phyloP scores from a whole-genome alignment of 1,140 invertebrate species.

The Tetramorium alpestre region DNA sequence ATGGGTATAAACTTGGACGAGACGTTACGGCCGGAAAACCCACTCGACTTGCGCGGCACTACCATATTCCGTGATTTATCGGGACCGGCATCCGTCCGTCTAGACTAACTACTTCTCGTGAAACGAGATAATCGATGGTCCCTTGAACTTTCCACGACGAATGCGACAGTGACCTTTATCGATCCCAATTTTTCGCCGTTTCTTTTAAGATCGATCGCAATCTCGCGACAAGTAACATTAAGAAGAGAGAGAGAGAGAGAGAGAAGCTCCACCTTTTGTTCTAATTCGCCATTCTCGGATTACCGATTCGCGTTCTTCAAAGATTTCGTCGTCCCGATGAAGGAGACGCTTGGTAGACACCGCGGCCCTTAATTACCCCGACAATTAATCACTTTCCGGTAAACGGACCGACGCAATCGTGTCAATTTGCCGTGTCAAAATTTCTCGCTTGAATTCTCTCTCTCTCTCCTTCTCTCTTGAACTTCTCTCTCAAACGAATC shows the following conservation, averaged over 20 bases:
- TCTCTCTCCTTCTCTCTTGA: background rate
- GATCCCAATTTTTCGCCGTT: background rate
- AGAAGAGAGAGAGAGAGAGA: background rate
- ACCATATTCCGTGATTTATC: constrained; percentile 44
- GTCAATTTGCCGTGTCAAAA: constrained; percentile 53
- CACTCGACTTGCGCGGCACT: constrained; percentile 32
- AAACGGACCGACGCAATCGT: constrained; percentile 51
- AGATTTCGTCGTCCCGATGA: constrained; percentile 8
- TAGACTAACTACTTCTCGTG: constrained; percentile 3
- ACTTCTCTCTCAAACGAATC: background rate
- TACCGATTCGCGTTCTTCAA: background rate
- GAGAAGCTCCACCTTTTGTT: no score
- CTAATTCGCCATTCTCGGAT: background rate
- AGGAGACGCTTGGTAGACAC: constrained; percentile 26
- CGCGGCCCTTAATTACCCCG: constrained; percentile 45
- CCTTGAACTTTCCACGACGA: background rate
- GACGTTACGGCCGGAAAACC: constrained; percentile 27
- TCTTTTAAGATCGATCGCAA: background rate
- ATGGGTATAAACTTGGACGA: constrained; percentile 72
- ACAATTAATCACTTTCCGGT: constrained; percentile 56
- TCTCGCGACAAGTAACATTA: background rate
- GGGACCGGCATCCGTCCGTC: constrained; percentile 11
- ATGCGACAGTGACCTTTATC: constrained; percentile 1
- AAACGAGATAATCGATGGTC: constrained; percentile 31
- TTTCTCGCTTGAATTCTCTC: constrained; percentile 37